A percentile compares a stretch with the other conserved stretches of the same genome.
These are phyloP conservation scores for Trichonephila inaurata DNA, from an alignment of 1,140 invertebrate species.

Conservation along the genomic window DNA sequence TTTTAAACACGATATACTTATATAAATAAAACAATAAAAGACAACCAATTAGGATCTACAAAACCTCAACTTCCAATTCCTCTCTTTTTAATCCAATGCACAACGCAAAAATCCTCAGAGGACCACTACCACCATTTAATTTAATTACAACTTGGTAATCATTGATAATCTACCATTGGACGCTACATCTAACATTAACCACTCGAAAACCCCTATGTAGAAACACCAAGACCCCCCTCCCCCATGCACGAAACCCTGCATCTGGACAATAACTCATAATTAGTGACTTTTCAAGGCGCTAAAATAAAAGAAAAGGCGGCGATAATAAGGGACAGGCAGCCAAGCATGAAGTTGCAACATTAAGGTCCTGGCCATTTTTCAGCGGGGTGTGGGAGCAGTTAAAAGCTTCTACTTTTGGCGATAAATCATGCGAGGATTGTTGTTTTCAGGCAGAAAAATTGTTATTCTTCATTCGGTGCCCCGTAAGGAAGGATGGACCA, in stretches of 20 bases:
- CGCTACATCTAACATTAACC: conserved; percentile 24
- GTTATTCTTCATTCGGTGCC: background rate
- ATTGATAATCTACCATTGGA: background rate
- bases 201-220: background rate
- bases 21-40: too few relatives aligned
- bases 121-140: background rate
- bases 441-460: conserved; percentile 25
- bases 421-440: conserved; percentile 62
- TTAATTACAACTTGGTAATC: conserved; percentile 19
- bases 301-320: conserved; percentile 48
- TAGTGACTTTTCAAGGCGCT: conserved; percentile 63
- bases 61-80: too few relatives aligned
- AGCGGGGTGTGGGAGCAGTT: conserved; percentile 11
- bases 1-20: too few relatives aligned
- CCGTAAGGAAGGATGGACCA: background rate
- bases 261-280: conserved; percentile 62
- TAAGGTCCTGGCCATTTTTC: conserved; percentile 59
- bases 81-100: background rate
- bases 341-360: conserved; percentile 57
- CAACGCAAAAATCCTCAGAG: background rate
- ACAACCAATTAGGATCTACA: too few relatives aligned
- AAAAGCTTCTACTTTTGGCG: conserved; percentile 52
- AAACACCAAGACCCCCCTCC: background rate
- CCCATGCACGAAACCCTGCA: background rate
- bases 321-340: conserved; percentile 62